phyloP scores from a whole-genome alignment of 2,888 invertebrate species.

The Eupelmus urozonus region DNA sequence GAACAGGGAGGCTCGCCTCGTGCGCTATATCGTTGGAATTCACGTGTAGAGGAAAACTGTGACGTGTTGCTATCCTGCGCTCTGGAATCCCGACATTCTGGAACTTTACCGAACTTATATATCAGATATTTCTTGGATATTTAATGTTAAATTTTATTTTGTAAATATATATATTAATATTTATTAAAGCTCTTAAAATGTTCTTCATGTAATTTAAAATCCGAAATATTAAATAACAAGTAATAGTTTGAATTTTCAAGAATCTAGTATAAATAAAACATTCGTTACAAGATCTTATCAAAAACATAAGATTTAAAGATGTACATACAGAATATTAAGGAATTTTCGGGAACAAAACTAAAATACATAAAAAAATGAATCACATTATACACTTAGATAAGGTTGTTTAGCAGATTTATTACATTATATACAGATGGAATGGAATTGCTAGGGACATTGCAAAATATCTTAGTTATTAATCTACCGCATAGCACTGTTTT shows the following conservation, averaged over 20 bases:
- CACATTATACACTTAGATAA: background rate
- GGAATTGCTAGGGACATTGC: conserved; percentile 2
- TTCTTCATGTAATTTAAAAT: too few species aligned
- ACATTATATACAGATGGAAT: conserved; percentile 39
- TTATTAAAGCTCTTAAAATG: background rate
- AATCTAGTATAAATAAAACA: background rate
- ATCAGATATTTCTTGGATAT: background rate
- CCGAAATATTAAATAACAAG: too few species aligned
- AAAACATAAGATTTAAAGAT: background rate
- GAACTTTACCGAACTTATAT: conserved; percentile 24
- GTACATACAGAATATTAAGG: background rate
- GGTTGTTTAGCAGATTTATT: conserved; percentile 20
- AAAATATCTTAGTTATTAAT: conserved; percentile 19
- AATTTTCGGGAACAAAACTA: background rate
- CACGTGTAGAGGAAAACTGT: background rate
- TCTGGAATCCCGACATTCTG: conserved; percentile 25
- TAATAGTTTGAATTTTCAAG: too few species aligned
- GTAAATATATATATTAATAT: background rate
- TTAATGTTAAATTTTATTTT: background rate
- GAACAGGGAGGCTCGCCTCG: conserved; percentile 67
- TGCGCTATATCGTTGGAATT: conserved; percentile 27
- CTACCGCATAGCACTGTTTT: background rate
- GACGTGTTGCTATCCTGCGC: conserved; percentile 2
- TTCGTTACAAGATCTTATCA: background rate
- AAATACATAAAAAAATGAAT: background rate